phyloP scores from a whole-genome alignment of 2,113 vertebrate species.

The Lophochroa leadbeateri region DNA sequence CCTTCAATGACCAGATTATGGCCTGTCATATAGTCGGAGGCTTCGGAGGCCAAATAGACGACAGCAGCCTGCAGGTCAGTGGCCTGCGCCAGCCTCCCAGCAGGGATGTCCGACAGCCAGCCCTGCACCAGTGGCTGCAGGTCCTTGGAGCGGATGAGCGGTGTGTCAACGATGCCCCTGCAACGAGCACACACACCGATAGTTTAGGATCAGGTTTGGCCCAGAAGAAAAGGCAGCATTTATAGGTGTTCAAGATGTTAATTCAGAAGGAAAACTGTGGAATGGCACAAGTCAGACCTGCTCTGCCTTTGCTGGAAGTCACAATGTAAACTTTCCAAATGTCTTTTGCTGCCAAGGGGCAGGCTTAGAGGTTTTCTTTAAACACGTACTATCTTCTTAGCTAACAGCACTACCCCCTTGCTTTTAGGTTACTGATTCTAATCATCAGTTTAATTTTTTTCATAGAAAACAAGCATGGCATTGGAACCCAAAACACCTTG shows the following conservation, averaged over 20 bases:
- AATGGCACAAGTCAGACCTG: neutral
- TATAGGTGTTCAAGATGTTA: rapidly evolving
- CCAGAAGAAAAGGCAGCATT: neutral
- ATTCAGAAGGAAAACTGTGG: rapidly evolving
- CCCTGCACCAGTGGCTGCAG: constrained; percentile 80
- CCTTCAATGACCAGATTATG: constrained; percentile 90
- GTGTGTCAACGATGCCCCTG: constrained; percentile 87
- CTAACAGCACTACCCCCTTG: neutral
- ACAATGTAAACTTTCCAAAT: neutral
- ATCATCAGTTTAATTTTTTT: neutral
- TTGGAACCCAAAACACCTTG: neutral
- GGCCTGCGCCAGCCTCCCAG: constrained; percentile 83
- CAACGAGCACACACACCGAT: neutral
- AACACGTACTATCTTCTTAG: neutral
- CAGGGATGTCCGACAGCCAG: constrained; percentile 85
- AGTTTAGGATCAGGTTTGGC: rapidly evolving
- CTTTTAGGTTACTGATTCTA: neutral
- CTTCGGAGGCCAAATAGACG: constrained; percentile 85
- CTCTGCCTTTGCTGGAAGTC: neutral
- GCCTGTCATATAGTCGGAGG: constrained; percentile 86
- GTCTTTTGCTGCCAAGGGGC: rapidly evolving
- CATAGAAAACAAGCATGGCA: neutral
- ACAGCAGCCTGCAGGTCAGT: constrained; percentile 86
- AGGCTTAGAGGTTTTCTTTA: neutral
- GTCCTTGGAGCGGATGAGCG: constrained; percentile 81